These are phyloP conservation scores for Metridium senile DNA, from an alignment of 92 coral and sea anemone species.

Conservation along the genomic window DNA sequence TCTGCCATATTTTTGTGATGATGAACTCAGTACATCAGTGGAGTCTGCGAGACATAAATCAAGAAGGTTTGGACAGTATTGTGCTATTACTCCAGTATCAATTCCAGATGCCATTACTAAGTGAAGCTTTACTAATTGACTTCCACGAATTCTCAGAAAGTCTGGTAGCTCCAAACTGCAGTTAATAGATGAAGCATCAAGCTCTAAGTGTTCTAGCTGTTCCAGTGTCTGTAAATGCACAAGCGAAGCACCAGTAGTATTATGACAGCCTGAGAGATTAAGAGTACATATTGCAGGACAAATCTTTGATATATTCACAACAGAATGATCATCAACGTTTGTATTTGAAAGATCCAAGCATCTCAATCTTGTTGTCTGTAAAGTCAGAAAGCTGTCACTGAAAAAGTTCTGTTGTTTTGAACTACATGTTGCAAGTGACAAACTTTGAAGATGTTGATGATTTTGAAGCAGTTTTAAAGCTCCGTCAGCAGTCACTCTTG, in stretches of 20 bases:
- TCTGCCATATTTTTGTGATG: conserved; percentile 8
- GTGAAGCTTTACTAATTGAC: conserved; percentile 40
- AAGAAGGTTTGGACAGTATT: conserved; percentile 47
- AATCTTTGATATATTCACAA: conserved; percentile 43
- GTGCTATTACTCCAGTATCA: conserved; percentile 46
- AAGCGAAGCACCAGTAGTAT: conserved; percentile 39
- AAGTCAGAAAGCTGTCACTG: conserved; percentile 9
- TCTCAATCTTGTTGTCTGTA: conserved; percentile 32
- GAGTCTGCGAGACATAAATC: conserved; percentile 59
- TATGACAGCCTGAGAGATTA: conserved; percentile 44
- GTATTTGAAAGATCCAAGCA: conserved; percentile 61
- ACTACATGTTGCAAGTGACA: conserved; percentile 45
- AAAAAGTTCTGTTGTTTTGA: conserved; percentile 8
- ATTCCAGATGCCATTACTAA: conserved; percentile 39
- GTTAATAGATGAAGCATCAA: conserved; percentile 42
- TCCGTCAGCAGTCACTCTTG: conserved; percentile 61
- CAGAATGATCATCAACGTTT: conserved; percentile 18
- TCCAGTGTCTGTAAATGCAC: conserved; percentile 30
- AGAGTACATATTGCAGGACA: conserved; percentile 56
- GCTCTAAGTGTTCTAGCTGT: conserved; percentile 41
- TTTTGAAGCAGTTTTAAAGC: conserved; percentile 37
- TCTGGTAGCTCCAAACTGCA: conserved; percentile 41
- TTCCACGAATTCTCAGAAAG: conserved; percentile 54
- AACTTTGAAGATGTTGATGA: conserved; percentile 54
- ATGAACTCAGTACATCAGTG: conserved; percentile 34